phyloP scores from a whole-genome alignment of 2,113 vertebrate genomes.

The Gymnocephalus cernua region DNA sequence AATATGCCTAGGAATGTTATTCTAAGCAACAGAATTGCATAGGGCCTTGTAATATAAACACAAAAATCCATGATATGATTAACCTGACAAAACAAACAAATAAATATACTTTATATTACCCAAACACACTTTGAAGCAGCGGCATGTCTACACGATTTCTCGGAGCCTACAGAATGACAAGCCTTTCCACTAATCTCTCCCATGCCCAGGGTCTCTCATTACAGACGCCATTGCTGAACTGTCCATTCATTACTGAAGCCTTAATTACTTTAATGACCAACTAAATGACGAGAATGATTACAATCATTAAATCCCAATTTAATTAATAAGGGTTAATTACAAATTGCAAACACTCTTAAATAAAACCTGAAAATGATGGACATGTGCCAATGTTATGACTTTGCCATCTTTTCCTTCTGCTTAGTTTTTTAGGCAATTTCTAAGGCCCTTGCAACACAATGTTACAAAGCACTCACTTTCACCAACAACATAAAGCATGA shows the following conservation, averaged over 20 bases:
- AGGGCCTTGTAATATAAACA: not conserved
- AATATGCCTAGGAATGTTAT: not conserved
- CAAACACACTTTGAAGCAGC: not conserved
- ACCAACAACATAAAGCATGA: not conserved
- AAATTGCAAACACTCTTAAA: constrained; percentile 24
- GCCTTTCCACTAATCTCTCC: not conserved
- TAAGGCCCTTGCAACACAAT: too few species aligned
- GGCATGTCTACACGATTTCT: not conserved
- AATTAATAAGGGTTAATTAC: constrained; percentile 47
- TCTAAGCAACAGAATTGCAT: not conserved
- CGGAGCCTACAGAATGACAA: not conserved
- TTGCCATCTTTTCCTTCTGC: not conserved
- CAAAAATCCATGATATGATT: not conserved
- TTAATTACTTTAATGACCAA: constrained; percentile 52
- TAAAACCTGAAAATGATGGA: constrained; percentile 23
- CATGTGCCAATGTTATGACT: not conserved
- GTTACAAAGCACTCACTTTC: not conserved
- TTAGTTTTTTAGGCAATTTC: not conserved
- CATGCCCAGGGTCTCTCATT: constrained; percentile 16
- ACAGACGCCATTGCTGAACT: constrained; percentile 10
- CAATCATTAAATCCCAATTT: constrained; percentile 41
- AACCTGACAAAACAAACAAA: not conserved
- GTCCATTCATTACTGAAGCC: constrained; percentile 45
- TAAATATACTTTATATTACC: not conserved
- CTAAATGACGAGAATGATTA: constrained; percentile 37